phyloP scores from a whole-genome alignment of 2,888 invertebrate genomes.

The Trissonchulus latispiculum region DNA sequence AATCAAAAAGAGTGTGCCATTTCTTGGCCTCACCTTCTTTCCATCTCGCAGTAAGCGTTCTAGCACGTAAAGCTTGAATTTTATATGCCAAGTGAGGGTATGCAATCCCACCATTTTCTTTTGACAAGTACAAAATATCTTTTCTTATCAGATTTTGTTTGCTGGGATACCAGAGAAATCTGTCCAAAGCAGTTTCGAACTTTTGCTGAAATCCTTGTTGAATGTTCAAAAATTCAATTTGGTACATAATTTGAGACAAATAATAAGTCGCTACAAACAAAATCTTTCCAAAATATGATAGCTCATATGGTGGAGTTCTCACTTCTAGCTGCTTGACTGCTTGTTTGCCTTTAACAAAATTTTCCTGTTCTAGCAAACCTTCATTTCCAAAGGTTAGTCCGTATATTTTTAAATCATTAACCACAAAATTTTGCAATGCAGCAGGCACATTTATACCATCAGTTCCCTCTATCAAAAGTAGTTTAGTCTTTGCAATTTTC shows the following conservation, averaged over 20 bases:
- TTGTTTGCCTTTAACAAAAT: not conserved
- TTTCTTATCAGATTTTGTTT: not conserved
- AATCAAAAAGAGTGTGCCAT: not conserved
- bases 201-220: not conserved
- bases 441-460: not conserved
- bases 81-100: not conserved
- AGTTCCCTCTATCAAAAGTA: not conserved
- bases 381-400: not conserved
- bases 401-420: not conserved
- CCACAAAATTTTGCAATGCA: not conserved
- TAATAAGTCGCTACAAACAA: not conserved
- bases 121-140: not conserved
- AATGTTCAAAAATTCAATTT: not conserved
- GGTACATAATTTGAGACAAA: not conserved
- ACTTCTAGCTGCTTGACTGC: not conserved
- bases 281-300: not conserved
- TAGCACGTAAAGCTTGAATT: not conserved
- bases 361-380: not conserved
- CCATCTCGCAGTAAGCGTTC: not conserved
- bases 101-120: not conserved
- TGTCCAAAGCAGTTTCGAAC: not conserved
- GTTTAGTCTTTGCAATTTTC: slow-evolving; percentile 3
- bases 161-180: not conserved
- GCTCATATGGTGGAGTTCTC: not conserved
- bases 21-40: not conserved